These are phyloP conservation scores for Seriola rivoliana DNA, from an alignment of 2,113 vertebrate species.

Conservation along the genomic window DNA sequence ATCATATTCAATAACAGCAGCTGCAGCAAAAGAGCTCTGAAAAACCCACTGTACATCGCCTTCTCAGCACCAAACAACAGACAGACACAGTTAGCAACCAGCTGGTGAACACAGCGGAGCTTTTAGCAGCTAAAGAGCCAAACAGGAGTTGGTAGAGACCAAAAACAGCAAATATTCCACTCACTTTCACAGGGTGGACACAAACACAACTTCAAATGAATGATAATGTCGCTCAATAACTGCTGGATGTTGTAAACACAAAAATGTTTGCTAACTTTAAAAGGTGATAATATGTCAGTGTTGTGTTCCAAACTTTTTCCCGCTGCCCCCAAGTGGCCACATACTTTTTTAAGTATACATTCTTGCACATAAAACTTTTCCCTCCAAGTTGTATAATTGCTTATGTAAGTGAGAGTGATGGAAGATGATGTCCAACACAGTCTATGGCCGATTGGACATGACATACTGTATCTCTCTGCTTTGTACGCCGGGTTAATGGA, in stretches of 20 bases:
- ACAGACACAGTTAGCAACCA: neutral
- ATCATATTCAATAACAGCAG: neutral
- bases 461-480: neutral
- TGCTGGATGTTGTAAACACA: neutral
- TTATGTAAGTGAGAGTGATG: neutral
- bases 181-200: no score
- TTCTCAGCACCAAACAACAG: neutral
- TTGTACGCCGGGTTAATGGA: neutral
- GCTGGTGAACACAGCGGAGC: neutral
- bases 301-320: neutral
- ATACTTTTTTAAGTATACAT: neutral
- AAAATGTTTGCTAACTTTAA: no score
- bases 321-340: neutral
- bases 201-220: no score
- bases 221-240: neutral
- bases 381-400: neutral
- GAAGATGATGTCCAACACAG: neutral
- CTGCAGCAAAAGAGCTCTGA: neutral
- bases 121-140: neutral
- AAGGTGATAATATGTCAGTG: neutral
- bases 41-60: neutral
- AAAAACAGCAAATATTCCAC: neutral
- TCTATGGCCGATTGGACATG: neutral
- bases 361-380: neutral
- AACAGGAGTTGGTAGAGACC: neutral